Base-by-base conservation (phyloP, 2,888 invertebrate genomes). In the Spialia ferax region DNA sequence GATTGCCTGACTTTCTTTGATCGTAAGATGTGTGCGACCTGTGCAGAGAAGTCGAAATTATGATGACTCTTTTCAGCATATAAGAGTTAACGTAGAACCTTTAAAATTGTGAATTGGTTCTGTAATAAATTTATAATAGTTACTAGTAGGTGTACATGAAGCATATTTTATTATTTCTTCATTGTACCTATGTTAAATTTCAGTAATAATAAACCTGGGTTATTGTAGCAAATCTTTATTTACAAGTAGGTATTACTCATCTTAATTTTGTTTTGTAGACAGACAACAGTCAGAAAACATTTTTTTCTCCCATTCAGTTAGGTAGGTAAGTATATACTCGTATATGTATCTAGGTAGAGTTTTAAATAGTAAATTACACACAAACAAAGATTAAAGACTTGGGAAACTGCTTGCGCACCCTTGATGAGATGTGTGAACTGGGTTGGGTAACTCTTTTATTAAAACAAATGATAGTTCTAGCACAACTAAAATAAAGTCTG, bases 1-100 rank as follows among this genome's bases (percentile, higher is more conserved):
- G 77, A 82, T 74, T 75, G 74, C 73, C 54, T 74, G 74, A 72
- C 71, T 64, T 63, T 50, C 18, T 22, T 50, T 13, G 62, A 52
- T 62, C 52, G 50, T 22, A 62, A 52, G 62, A 62, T 32, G 60
- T 48, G 60, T 48, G 59, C 26, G 48, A 32, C 48, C 26, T n/a
- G n/a, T n/a, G 20, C 15, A 61, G 15, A 26, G 20, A 18, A 26
- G 11, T 22, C 23, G 13, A 23, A 55, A 38, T 8, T 59, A 57
- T 20, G n/a, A n/a, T 45, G 23, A 15, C 7, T 54, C 1, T 15
- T 15, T n/a, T n/a, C 38, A 38, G n/a, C 2, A 38, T 38, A 38
- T n/a, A 38, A n/a, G 0, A n/a, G 6, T n/a, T n/a, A n/a, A n/a
- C n/a, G n/a, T n/a, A n/a, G n/a, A n/a, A n/a, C n/a, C n/a, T n/a